Evolutionary conservation across 2,797 vertebrate genomes (phyloP), one percentile per base, ranked within the genome.

Genomic region (Esox masquinongy): DNA sequence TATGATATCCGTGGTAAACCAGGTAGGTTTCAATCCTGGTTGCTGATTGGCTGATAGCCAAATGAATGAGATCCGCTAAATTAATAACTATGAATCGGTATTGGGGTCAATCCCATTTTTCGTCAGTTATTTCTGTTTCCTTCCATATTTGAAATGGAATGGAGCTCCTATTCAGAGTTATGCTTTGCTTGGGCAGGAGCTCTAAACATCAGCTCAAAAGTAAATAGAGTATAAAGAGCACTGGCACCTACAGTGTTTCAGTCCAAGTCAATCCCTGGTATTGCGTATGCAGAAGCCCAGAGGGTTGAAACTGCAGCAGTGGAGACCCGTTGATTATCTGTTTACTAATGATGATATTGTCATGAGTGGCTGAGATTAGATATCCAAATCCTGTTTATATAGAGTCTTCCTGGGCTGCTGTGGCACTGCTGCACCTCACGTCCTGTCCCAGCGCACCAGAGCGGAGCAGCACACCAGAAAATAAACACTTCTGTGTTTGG

Each of bases 341-440:
- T 77, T 82, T 89, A 67, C 29, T 36, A 89, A 89, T 87, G 81
- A 83, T 77, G 83, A 85, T 81, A 85, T 82, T 86, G 89, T 86
- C 88, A 77, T 68, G 71, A 72, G 81, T 75, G 74, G 82, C 92
- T 87, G 85, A 88, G 88, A 69, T 22, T 9, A 88, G 88, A 90
- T 84, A 84, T 89, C 88, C 83, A 83, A 84, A 78, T 81, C 43
- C 1, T 78, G 86, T 91, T 93, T 92, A 90, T 81, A 83, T 81
- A 68, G 78, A 67, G 61, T 61, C 83, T 91, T 87, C 85, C 90
- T 80, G 73, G 83, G 75, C 59, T 64, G 80, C 82, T 81, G 78
- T 77, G 70, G 72, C 82, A 74, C 53, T 64, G 80, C 82, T 80
- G 77, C 76, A 70, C 78, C 72, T 82, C 26, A 81, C 67, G 84